Evolutionary conservation across 2,113 vertebrate species (phyloP).

Genomic region (Phalacrocorax brasilianus): DNA sequence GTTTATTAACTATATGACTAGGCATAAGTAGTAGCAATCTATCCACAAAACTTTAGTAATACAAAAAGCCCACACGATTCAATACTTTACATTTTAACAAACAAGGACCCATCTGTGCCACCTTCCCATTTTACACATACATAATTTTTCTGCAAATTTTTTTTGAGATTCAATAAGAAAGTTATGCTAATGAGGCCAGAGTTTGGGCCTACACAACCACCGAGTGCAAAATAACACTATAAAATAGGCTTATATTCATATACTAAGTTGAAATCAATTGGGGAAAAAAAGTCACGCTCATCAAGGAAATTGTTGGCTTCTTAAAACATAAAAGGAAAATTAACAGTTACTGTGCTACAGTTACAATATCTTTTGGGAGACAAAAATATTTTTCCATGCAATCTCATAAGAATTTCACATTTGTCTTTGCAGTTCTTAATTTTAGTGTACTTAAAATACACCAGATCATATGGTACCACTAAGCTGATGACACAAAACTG

Average conservation of each 20-base stretch:
- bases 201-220: neutral
- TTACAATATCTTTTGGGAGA: neutral
- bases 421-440: neutral
- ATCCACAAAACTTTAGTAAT: neutral
- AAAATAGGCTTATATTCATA: neutral
- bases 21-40: neutral
- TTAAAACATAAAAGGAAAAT: neutral
- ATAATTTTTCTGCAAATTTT: neutral
- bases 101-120: neutral
- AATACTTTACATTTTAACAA: neutral
- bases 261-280: neutral
- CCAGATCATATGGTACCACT: neutral
- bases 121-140: neutral
- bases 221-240: neutral
- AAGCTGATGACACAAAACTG: neutral
- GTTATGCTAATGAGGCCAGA: neutral
- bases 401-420: neutral
- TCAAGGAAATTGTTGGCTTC: neutral
- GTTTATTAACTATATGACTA: neutral
- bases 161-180: neutral
- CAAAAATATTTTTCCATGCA: accelerated
- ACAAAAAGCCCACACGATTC: neutral
- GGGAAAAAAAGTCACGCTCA: neutral
- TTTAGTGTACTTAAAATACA: neutral
- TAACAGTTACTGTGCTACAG: neutral